Evolutionary conservation across 2,797 vertebrate genomes (phyloP), one percentile per base, ranked within the genome.

Genomic region (Diglossa cyanea): DNA sequence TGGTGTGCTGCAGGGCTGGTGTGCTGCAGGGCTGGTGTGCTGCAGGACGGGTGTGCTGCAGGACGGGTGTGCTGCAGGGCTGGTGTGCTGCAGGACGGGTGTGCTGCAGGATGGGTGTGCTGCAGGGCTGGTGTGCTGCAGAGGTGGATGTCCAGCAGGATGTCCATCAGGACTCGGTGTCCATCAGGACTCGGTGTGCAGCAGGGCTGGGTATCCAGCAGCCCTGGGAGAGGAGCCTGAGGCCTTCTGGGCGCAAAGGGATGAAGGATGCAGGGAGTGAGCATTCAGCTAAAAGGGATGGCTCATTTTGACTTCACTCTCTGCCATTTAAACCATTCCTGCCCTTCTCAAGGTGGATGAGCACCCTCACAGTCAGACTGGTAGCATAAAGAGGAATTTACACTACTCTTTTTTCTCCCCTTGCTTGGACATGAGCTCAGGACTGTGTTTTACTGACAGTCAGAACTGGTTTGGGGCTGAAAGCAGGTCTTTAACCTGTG

Each of bases 271-370:
- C 61, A n/a, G 39, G 33, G 25, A 55, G 19, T 10, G 4, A 62
- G 24, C 47, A 8, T n/a, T 44, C 51, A 53, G 17, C 54, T 65
- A 3, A 23, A 60, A 57, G 30, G 25, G 24, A 12, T 57, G 30
- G 24, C 28, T 90, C 8, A 0, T 26, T 68, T 57, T 65, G 24
- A 42, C 65, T 57, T 30, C 0, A 0, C 48, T 28, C 5, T 54
- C n/a, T 77, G 44, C 4, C 4, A 4, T 58, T 81, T 37, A 86
- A 66, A 13, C 47, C 0, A 0, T 42, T 86, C 62, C 66, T 78
- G 28, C 42, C 39, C 24, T 62, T 73, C 40, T 70, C 1, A 2
- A 62, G 47, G 23, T 11, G 28, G 19, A 35, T 0, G 5, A 66
- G 44, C 44, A 20, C 51, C 39, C 31, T 68, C 33, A 13, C 1